These are phyloP conservation scores for Melitaea athalia DNA, from an alignment of 2,888 invertebrate genomes.

Conservation along the genomic window DNA sequence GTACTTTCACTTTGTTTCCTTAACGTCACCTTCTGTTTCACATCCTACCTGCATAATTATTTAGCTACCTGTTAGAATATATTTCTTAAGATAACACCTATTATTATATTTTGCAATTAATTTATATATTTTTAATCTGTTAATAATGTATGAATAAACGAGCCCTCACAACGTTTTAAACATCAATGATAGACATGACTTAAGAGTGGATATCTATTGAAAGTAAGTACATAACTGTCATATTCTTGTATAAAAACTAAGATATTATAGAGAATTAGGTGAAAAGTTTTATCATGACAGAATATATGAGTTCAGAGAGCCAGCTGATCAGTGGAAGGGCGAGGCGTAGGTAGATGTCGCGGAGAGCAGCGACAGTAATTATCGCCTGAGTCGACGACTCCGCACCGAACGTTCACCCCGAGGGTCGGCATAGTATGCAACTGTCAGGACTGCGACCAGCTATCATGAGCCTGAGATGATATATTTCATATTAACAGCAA, in stretches of 20 bases:
- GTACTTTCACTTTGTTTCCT: conserved; percentile 40
- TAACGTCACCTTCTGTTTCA: conserved; percentile 5
- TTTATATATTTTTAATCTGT: no score
- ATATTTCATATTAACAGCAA: conserved; percentile 8
- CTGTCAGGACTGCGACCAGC: conserved; percentile 57
- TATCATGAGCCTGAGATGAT: conserved; percentile 66
- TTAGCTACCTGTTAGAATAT: neutral
- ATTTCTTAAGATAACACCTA: no score
- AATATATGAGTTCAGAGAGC: conserved; percentile 42
- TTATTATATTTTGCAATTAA: no score
- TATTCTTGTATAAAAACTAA: conserved; percentile 28
- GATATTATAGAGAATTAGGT: conserved; percentile 47
- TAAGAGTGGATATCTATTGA: neutral
- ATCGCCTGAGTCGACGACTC: conserved; percentile 80
- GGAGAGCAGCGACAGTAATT: conserved; percentile 77
- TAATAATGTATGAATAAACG: no score
- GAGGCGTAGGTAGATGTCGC: conserved; percentile 60
- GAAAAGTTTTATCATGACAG: conserved; percentile 36
- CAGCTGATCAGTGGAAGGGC: conserved; percentile 50
- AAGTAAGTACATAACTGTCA: neutral
- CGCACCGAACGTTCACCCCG: conserved; percentile 78
- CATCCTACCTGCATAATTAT: neutral
- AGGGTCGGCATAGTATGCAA: conserved; percentile 73
- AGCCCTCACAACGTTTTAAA: neutral
- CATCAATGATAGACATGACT: neutral